Evolutionary conservation across 2,888 invertebrate species (phyloP), one percentile per base, ranked within the genome.

Genomic region (Coremacera marginata): DNA sequence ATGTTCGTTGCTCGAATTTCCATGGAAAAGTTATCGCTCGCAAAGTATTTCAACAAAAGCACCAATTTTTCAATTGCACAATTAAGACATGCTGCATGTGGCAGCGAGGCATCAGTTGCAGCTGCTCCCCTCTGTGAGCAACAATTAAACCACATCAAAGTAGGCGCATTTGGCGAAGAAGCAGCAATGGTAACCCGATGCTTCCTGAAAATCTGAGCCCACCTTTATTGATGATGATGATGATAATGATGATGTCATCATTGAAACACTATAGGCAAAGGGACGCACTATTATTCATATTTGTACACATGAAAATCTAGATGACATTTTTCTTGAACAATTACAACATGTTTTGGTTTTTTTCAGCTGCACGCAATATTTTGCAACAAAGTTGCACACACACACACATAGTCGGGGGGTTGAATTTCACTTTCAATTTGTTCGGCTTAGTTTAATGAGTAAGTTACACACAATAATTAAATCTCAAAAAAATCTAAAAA

Each of bases 151-250:
- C 25, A 37, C 37, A 62, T n/a, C 25, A 44, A 73, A 37, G 5
- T 8, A 63, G 31, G n/a, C 31, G 31, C 31, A 44, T 11, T 14
- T 44, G 44, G 44, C 44, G 44, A 44, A 44, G 44, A 44, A 16
- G 37, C 70, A 16, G 34, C 63, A 34, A 7, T 37, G 4, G 74
- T 25, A 74, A 74, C 25, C 25, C 44, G 74, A 74, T 74, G 74
- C 74, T 74, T 74, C 74, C 74, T 74, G 74, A 74, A 74, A 74
- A 74, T 37, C 14, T 52, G 37, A 67, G 67, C 16, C 63, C 27
- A 62, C 57, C 22, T 51, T 19, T 55, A 2, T 62, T 31, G 14
- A 27, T 25, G 16, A 25, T 62, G 62, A 7, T 70, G 70, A 19
- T 70, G 3, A 11, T 3, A 4, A 8, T 22, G 55, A 70, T 70